Evolutionary conservation across 2,113 vertebrate species (phyloP).

Genomic region (Crotalus tigris): DNA sequence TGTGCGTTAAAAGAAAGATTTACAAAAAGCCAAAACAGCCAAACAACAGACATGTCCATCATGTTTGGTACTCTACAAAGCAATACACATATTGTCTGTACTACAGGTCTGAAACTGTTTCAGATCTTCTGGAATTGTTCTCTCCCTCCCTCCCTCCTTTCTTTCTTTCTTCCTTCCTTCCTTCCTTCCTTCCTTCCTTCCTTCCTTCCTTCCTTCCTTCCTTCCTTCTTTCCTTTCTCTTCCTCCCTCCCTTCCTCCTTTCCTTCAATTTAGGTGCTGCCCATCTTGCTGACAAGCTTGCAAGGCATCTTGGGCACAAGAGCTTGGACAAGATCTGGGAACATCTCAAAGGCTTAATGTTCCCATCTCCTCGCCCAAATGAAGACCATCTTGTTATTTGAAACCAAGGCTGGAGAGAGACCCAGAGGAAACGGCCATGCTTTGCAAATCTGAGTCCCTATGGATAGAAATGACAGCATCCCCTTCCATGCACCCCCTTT

Average conservation of each 20-base stretch:
- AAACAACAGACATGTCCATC: slow-evolving; percentile 41
- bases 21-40: slow-evolving; percentile 63
- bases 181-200: background rate
- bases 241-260: too few relatives aligned
- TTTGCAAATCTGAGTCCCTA: background rate
- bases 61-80: slow-evolving; percentile 42
- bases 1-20: slow-evolving; percentile 67
- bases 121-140: background rate
- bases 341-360: background rate
- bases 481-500: background rate
- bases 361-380: background rate
- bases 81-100: slow-evolving; percentile 27
- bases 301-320: background rate
- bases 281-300: too few relatives aligned
- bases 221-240: accelerated
- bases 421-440: background rate
- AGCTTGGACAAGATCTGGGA: background rate
- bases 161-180: too few relatives aligned
- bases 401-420: background rate
- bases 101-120: background rate
- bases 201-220: background rate
- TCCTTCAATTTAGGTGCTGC: background rate
- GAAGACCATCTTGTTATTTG: too few relatives aligned
- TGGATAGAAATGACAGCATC: background rate
- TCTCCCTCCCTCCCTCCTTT: too few relatives aligned